Evolutionary conservation across 2,113 vertebrate genomes (phyloP).

Genomic region (Poeciliopsis occidentalis): DNA sequence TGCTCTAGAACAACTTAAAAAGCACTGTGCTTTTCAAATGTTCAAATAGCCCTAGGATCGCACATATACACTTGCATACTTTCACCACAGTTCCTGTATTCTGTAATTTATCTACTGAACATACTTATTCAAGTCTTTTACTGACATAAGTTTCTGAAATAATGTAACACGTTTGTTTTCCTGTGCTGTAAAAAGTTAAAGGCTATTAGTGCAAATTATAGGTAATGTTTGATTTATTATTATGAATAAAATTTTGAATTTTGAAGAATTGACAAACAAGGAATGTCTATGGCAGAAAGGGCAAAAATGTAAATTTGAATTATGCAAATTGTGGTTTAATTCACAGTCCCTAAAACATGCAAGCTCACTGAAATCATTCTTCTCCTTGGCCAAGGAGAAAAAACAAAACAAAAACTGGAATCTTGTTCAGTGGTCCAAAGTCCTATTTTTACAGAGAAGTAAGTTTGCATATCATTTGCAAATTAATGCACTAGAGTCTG

Average conservation of each 20-base stretch:
- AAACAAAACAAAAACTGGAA: too few relatives aligned
- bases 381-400: too few relatives aligned
- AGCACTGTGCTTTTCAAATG: conserved; percentile 36
- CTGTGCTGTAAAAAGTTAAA: neutral
- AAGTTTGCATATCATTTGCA: too few relatives aligned
- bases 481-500: too few relatives aligned
- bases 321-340: too few relatives aligned
- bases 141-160: neutral
- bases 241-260: neutral
- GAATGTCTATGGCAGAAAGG: neutral
- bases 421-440: too few relatives aligned
- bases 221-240: neutral
- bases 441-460: too few relatives aligned
- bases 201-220: neutral
- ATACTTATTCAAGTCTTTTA: conserved; percentile 10
- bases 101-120: conserved; percentile 19
- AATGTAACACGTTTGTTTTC: neutral
- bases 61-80: conserved; percentile 8
- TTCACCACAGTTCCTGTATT: neutral
- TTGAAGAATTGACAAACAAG: neutral
- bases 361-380: too few relatives aligned
- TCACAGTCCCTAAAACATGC: too few relatives aligned
- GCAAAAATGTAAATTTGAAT: too few relatives aligned
- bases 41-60: conserved; percentile 9
- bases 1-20: conserved; percentile 31